Percentiles rank a stretch among this genome's conserved stretches.
phyloP scores from a whole-genome alignment of 1,140 invertebrate genomes.

The Bursaphelenchus mucronatus region DNA sequence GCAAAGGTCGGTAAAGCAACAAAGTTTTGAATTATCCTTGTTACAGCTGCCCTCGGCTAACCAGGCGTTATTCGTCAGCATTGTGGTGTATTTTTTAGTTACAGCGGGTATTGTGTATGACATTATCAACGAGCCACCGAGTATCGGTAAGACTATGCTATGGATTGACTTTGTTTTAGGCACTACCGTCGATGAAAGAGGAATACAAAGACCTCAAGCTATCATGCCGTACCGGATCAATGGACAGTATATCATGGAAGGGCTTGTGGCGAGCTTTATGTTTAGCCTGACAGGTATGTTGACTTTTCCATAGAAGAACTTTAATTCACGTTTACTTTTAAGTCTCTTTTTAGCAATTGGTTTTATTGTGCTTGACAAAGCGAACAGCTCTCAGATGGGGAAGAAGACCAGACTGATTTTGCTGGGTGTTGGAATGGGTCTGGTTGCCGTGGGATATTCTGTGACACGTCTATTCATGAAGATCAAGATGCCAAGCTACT shows the following conservation, averaged over 20 bases:
- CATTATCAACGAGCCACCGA: conserved; percentile 52
- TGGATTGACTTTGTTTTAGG: conserved; percentile 30
- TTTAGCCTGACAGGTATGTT: conserved; percentile 46
- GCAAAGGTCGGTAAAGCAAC: conserved; percentile 22
- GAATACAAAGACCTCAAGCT: conserved; percentile 41
- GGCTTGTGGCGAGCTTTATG: conserved; percentile 54
- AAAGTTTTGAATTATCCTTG: conserved; percentile 9
- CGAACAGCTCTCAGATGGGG: conserved; percentile 81
- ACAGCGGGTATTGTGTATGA: conserved; percentile 77
- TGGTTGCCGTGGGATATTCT: conserved; percentile 86
- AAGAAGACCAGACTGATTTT: conserved; percentile 85
- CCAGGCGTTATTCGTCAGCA: conserved; percentile 80
- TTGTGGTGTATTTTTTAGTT: conserved; percentile 92
- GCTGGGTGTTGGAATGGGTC: conserved; percentile 84
- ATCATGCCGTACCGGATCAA: conserved; percentile 52
- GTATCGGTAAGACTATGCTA: conserved; percentile 36
- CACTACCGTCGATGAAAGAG: conserved; percentile 43
- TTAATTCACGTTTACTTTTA: background rate
- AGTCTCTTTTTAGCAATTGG: conserved; percentile 70
- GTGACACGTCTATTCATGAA: conserved; percentile 97
- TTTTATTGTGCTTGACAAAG: conserved; percentile 90
- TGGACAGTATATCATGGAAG: conserved; percentile 54
- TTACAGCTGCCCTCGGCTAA: conserved; percentile 79
- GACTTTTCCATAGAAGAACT: background rate
- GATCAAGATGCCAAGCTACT: conserved; percentile 80